Base-by-base conservation (phyloP, 2,888 invertebrate species). In the Lochmaea capreae region DNA sequence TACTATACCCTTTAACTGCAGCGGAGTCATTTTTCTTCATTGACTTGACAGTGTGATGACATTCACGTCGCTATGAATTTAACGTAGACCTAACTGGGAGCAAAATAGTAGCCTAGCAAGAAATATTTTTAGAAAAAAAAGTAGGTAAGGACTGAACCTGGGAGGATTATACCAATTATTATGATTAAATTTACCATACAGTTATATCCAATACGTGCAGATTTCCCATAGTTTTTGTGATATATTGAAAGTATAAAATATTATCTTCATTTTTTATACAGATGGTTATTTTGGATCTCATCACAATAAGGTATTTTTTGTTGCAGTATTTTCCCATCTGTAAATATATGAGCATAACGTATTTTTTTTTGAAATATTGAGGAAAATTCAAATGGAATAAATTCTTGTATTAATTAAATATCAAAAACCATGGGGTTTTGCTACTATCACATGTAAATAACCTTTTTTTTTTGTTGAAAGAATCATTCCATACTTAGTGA, bases 401-500 rank as follows among this genome's bases (percentile, higher is more conserved):
- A 9, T 39, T 39, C 0, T 39, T 39, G 14, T 49, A 49, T 49
- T n/a, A n/a, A 12, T 46, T 12, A 12, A 49, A 49, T 49, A 49
- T 18, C 57, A 43, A 18, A 66, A 54, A 54, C 18, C 39, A 16
- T 33, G 66, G 43, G 54, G 3, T 54, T 39, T 33, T 57, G 54
- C 54, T 12, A 54, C 11, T 22, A 46, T 68, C 61, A 66, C 54
- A 46, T 75, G 75, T 75, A 75, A 59, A 75, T 75, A 75, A 14
- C 63, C 42, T 39, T 39, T 39, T 39, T 39, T 8, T 8, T 33
- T 33, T 58, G 12, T 33, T 63, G 66, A 75, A 71, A 67, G 65
- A 77, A 77, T 72, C 80, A 80, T 80, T 80, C 79, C 80, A 75
- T 79, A 76, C 77, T 80, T 78, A 77, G 78, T 78, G 74, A 79